These are phyloP conservation scores for Ptilonorhynchus violaceus DNA, from an alignment of 2,113 vertebrate species.

Conservation along the genomic window DNA sequence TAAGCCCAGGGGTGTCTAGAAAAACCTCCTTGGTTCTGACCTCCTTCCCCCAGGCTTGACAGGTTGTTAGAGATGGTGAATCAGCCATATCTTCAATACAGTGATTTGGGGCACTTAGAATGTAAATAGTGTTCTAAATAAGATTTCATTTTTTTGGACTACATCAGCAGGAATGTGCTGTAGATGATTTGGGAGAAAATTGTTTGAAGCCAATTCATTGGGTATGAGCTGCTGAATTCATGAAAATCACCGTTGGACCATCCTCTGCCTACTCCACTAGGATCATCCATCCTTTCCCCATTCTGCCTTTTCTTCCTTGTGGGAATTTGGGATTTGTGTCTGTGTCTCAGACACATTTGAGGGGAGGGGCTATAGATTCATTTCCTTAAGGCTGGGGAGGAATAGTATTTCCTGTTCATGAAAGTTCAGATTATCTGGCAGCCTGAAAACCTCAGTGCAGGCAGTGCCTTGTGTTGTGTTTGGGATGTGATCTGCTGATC, in stretches of 20 bases:
- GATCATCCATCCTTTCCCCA: not conserved
- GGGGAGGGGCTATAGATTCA: rapidly evolving
- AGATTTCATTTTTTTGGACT: not conserved
- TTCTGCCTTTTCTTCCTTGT: not conserved
- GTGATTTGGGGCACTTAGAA: not conserved
- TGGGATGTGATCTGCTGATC: not conserved
- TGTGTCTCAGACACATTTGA: not conserved
- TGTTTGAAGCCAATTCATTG: not conserved
- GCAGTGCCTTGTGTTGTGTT: not conserved
- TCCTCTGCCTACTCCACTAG: not conserved
- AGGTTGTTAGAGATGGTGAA: not conserved
- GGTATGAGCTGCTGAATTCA: not conserved
- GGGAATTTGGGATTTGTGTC: not conserved
- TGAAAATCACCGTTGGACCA: not conserved
- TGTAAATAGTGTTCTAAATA: not conserved
- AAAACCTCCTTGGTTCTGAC: not conserved
- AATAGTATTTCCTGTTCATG: not conserved
- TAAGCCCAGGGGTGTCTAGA: not conserved
- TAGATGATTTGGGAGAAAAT: not conserved
- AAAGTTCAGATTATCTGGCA: not conserved
- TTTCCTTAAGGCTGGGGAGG: not conserved
- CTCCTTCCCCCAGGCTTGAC: not conserved
- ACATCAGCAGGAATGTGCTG: not conserved
- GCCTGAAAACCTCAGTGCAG: not conserved
- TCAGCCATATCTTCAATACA: not conserved